Percentiles rank a stretch among this genome's conserved stretches.
Conservation (phyloP, 2,888 invertebrate genomes). For the Drosophila vallismaia region DNA sequence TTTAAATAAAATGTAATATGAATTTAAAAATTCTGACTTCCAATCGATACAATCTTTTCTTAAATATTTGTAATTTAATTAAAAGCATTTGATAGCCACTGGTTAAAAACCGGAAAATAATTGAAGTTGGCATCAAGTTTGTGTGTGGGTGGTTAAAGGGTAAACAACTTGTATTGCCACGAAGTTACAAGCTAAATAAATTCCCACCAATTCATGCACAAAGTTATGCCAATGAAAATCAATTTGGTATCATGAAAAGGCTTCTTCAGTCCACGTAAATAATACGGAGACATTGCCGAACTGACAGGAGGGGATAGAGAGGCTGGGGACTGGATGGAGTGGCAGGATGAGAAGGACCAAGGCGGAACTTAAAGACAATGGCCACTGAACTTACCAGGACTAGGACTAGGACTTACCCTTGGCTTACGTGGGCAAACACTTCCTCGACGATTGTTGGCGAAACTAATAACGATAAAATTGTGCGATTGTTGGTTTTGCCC, state of each 20-base stretch:
- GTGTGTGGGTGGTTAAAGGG: conserved; percentile 25
- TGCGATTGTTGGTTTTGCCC: conserved; percentile 94
- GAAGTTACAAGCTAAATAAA: conserved; percentile 44
- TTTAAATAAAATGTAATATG: background rate
- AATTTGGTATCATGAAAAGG: conserved; percentile 46
- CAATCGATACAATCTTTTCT: conserved; percentile 6
- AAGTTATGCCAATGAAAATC: conserved; percentile 60
- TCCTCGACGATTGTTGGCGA: conserved; percentile 89
- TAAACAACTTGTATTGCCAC: conserved; percentile 33
- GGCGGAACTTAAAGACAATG: conserved; percentile 53
- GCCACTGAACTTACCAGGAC: conserved; percentile 31
- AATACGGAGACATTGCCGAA: conserved; percentile 34
- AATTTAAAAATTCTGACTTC: background rate
- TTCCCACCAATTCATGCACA: conserved; percentile 59
- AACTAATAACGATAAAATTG: conserved; percentile 93
- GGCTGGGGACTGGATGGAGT: conserved; percentile 2
- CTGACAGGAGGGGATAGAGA: background rate
- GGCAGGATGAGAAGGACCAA: too few species aligned
- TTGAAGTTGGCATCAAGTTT: conserved; percentile 11
- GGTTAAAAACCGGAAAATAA: conserved; percentile 19
- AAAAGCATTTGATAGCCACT: conserved; percentile 25
- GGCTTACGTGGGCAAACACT: conserved; percentile 85
- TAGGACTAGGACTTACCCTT: conserved; percentile 81
- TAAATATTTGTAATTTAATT: conserved; percentile 39
- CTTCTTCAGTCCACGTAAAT: conserved; percentile 33